Base-by-base conservation (phyloP, 30 jellyfish, hydroid and myxozoan genomes). In the Catostylus mosaicus region DNA sequence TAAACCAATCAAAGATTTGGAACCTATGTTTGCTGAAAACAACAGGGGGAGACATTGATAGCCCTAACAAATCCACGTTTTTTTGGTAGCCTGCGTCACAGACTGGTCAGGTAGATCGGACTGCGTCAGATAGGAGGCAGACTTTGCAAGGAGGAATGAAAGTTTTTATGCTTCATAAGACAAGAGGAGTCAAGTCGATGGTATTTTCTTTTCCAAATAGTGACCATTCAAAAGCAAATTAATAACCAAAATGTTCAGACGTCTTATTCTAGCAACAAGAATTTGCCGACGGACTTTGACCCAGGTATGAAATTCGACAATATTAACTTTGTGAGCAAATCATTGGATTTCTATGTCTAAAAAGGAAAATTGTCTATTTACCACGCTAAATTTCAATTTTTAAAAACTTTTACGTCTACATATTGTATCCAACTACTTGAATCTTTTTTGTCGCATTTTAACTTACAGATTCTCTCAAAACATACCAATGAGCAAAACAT, bases 111-210 rank as follows among this genome's bases (percentile, higher is more conserved):
- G n/a, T n/a, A n/a, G n/a, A n/a, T n/a, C n/a, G n/a, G n/a, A n/a
- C n/a, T 40, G 54, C 7, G 54, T 48, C 4, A 27, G 24, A 48
- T 2, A 16, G 24, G 20, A 48, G 24, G 20, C 24, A 4, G 20
- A 48, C 1, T 14, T 2, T 23, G 20, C 22, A 61, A 65, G 37
- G 32, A 31, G 77, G 77, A 68, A 78, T 78, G 89, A 78, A 43
- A 78, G 73, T 66, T 23, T 78, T 35, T 30, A 31, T 78, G 73
- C 89, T 63, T 27, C 77, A 64, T 38, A 78, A 78, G 65, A 78
- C 89, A 6, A 61, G 77, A 38, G 89, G 89, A 33, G 63, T 64
- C n/a, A 78, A 78, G 73, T 78, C 89, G 30, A 60, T 78, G 89
- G 89, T 78, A 26, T 78, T 78, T 40, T 75, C 87, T 1, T 35